Percentiles rank a stretch among this genome's conserved stretches.
phyloP scores from a whole-genome alignment of 2,113 vertebrate species.

The Nyctibius bracteatus region DNA sequence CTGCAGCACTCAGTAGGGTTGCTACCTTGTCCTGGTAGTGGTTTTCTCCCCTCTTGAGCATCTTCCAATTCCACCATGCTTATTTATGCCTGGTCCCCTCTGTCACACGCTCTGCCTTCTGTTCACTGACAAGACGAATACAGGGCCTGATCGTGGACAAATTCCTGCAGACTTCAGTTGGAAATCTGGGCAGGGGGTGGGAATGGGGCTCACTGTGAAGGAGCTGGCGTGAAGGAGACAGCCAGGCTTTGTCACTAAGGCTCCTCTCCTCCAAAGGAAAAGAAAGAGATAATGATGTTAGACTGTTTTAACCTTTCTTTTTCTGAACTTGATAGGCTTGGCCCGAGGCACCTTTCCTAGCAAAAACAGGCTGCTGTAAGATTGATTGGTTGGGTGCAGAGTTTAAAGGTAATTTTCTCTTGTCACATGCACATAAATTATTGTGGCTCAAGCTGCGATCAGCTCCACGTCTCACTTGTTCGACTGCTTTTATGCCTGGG shows the following conservation, averaged over 20 bases:
- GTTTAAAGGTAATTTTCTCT: constrained; percentile 67
- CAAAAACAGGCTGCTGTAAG: constrained; percentile 60
- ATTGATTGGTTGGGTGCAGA: constrained; percentile 53
- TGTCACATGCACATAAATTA: constrained; percentile 67
- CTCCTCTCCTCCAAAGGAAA: constrained; percentile 4
- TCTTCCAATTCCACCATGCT: background rate
- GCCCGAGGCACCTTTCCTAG: constrained; percentile 51
- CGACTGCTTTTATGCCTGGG: background rate
- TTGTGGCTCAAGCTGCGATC: constrained; percentile 32
- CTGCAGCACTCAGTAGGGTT: background rate
- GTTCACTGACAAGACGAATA: background rate
- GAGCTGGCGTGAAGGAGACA: background rate
- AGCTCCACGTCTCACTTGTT: constrained; percentile 24
- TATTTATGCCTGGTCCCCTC: background rate
- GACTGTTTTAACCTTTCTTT: constrained; percentile 67
- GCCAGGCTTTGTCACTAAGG: constrained; percentile 1
- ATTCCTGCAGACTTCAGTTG: background rate
- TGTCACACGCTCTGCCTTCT: background rate
- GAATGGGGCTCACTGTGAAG: background rate
- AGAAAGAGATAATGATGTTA: constrained; percentile 51
- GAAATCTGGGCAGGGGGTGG: background rate
- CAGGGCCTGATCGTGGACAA: background rate
- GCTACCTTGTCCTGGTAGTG: background rate
- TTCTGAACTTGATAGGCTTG: constrained; percentile 52
- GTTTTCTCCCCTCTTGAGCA: background rate